These are phyloP conservation scores for Caenorhabditis sp. DNA, from an alignment of 2,888 invertebrate species.

Conservation along the genomic window DNA sequence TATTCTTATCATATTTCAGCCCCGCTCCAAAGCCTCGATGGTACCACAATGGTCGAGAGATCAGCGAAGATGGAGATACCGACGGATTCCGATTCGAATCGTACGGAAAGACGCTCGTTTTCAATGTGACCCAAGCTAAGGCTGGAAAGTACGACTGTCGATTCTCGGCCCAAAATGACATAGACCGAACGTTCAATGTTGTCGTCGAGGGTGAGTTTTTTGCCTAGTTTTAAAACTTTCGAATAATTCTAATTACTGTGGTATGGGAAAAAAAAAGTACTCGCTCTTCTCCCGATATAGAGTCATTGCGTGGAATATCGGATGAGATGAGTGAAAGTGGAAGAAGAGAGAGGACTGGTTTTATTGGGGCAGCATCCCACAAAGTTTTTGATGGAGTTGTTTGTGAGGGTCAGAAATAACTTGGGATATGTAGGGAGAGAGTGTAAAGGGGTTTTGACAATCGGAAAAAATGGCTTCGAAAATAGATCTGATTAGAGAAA, in stretches of 20 bases:
- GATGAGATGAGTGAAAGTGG: constrained; percentile 43
- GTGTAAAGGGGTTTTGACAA: no score
- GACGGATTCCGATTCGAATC: constrained; percentile 80
- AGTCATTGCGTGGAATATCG: constrained; percentile 56
- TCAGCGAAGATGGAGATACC: constrained; percentile 76
- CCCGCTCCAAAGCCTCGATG: constrained; percentile 82
- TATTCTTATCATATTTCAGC: constrained; percentile 74
- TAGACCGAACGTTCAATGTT: constrained; percentile 84
- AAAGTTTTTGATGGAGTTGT: constrained; percentile 29
- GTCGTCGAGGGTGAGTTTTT: constrained; percentile 84
- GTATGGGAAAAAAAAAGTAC: constrained; percentile 28
- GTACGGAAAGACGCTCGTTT: constrained; percentile 85
- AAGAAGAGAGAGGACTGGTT: constrained; percentile 31
- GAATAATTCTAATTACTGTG: background rate
- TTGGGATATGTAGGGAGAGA: background rate
- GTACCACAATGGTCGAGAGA: constrained; percentile 81
- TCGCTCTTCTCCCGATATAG: constrained; percentile 20
- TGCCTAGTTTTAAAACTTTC: constrained; percentile 4
- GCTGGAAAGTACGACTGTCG: constrained; percentile 94
- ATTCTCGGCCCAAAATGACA: constrained; percentile 82
- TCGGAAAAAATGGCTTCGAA: background rate
- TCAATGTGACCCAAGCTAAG: constrained; percentile 92
- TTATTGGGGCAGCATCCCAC: constrained; percentile 37
- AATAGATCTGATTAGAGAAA: no score
- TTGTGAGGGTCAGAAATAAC: background rate